phyloP scores from a whole-genome alignment of 2,888 invertebrate genomes.

The Amphiduros pacificus region DNA sequence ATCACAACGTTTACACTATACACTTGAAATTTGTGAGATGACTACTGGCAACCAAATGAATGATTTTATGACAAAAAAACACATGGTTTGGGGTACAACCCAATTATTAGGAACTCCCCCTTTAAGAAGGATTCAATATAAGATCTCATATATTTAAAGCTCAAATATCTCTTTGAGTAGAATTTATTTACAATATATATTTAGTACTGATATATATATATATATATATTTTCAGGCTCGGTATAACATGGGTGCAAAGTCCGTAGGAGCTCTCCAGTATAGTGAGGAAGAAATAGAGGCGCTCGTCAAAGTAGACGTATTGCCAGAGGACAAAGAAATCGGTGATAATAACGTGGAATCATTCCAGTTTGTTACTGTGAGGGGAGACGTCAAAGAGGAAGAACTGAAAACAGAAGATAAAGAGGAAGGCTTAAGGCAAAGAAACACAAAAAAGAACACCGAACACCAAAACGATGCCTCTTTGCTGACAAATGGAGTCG shows the following conservation, averaged over 20 bases:
- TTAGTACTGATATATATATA: no score
- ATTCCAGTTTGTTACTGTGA: neutral
- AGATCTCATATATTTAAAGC: no score
- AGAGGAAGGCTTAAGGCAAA: neutral
- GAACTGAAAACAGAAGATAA: neutral
- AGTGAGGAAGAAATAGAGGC: slow-evolving; percentile 38
- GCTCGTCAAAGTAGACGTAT: slow-evolving; percentile 3
- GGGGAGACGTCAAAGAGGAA: neutral
- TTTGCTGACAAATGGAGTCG: neutral
- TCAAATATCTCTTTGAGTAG: no score
- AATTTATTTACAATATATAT: no score
- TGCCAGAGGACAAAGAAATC: neutral
- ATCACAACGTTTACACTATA: no score
- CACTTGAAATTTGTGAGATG: no score
- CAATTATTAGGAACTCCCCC: no score
- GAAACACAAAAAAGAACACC: neutral
- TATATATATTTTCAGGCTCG: slow-evolving; percentile 41
- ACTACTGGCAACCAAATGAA: no score
- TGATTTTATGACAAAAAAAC: no score
- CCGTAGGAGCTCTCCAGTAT: slow-evolving; percentile 40
- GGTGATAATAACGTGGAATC: neutral
- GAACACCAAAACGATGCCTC: neutral
- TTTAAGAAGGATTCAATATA: no score
- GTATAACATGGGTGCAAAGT: slow-evolving; percentile 43
- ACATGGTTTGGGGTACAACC: no score